phyloP scores from a whole-genome alignment of 2,113 vertebrate species.

The Macroglossus sobrinus region DNA sequence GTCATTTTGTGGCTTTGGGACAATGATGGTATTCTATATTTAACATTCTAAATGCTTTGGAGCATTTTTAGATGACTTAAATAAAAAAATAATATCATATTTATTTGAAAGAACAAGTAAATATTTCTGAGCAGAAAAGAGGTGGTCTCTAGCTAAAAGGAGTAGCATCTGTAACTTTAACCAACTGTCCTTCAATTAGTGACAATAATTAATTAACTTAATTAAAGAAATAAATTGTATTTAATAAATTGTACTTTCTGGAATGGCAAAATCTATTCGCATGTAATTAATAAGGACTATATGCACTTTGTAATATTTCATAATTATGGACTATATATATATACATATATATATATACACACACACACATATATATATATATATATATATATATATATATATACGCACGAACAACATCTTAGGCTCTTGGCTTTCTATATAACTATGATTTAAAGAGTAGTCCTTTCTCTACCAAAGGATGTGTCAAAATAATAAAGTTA shows the following conservation, averaged over 20 bases:
- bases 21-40: background rate
- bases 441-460: background rate
- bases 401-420: background rate
- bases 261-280: background rate
- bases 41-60: background rate
- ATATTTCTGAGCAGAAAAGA: background rate
- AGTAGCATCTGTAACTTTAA: background rate
- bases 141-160: background rate
- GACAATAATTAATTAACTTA: background rate
- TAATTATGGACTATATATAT: background rate
- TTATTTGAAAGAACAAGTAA: background rate
- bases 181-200: background rate
- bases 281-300: background rate
- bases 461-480: background rate
- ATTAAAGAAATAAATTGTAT: background rate
- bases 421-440: background rate
- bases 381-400: no score
- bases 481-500: background rate
- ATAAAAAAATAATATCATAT: background rate
- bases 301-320: background rate
- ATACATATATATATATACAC: no score
- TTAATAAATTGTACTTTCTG: background rate
- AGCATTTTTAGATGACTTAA: background rate
- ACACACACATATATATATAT: no score
- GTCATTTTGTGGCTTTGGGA: background rate